These are phyloP conservation scores for Torymus tubicola DNA, from an alignment of 2,888 invertebrate genomes.

Conservation along the genomic window DNA sequence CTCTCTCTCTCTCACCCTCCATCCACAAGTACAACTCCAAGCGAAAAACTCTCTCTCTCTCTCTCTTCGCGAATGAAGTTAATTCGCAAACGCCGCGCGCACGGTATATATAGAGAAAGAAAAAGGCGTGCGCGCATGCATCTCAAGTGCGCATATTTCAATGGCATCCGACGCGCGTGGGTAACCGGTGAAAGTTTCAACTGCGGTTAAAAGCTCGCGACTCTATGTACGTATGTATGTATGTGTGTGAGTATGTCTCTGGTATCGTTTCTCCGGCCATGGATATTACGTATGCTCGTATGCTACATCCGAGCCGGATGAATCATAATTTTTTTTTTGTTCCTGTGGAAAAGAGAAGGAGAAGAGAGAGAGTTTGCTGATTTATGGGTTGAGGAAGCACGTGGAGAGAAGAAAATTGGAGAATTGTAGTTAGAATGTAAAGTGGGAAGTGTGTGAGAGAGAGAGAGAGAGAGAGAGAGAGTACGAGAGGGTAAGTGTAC, in stretches of 20 bases:
- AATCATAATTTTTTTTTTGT: constrained; percentile 19
- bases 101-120: background rate
- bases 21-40: too few species aligned
- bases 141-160: constrained; percentile 40
- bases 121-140: background rate
- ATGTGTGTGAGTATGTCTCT: background rate
- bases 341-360: too few species aligned
- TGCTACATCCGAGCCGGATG: constrained; percentile 17
- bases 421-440: constrained; percentile 51
- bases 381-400: constrained; percentile 30
- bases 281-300: constrained; percentile 39
- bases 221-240: background rate
- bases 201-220: constrained; percentile 47
- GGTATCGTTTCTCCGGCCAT: too few species aligned
- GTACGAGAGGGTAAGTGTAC: background rate
- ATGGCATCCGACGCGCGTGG: constrained; percentile 21
- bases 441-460: background rate
- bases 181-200: constrained; percentile 33
- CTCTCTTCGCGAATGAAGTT: constrained; percentile 22
- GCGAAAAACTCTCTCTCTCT: background rate
- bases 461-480: too few species aligned
- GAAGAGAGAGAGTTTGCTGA: constrained; percentile 26
- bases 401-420: constrained; percentile 35
- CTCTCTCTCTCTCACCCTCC: too few species aligned
- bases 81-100: constrained; percentile 17